Percentiles rank a stretch among this genome's conserved stretches.
phyloP scores from a whole-genome alignment of 2,113 vertebrate species.

The Pygoscelis adeliae region DNA sequence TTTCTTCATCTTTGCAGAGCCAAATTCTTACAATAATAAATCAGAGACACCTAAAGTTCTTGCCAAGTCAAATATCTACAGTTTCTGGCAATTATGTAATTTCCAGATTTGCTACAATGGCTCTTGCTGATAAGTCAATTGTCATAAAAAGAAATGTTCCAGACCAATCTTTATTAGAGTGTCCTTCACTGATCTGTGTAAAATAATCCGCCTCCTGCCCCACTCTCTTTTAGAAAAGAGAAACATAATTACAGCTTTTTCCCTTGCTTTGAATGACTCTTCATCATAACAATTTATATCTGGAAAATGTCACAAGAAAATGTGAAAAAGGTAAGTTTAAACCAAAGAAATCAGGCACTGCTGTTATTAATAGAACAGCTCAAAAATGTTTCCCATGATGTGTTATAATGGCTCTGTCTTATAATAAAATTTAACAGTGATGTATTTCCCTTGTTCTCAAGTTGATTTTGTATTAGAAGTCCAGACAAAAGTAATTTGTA shows the following conservation, averaged over 20 bases:
- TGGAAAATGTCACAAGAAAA: conserved; percentile 84
- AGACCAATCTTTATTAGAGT: conserved; percentile 81
- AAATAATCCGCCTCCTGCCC: conserved; percentile 65
- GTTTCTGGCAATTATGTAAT: conserved; percentile 88
- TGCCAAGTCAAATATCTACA: conserved; percentile 87
- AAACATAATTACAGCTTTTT: conserved; percentile 71
- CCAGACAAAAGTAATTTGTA: conserved; percentile 79
- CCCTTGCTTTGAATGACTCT: conserved; percentile 74
- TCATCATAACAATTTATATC: conserved; percentile 85
- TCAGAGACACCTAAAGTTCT: conserved; percentile 75
- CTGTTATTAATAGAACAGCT: conserved; percentile 79
- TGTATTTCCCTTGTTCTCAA: conserved; percentile 71
- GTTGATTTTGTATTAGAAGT: conserved; percentile 76
- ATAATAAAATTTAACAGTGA: conserved; percentile 69
- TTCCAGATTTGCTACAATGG: conserved; percentile 81
- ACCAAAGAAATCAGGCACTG: conserved; percentile 72
- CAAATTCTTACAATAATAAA: conserved; percentile 86
- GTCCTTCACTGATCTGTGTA: conserved; percentile 81
- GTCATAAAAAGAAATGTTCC: conserved; percentile 82
- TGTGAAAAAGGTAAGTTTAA: conserved; percentile 79
- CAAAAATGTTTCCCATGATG: conserved; percentile 73
- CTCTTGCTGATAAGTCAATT: conserved; percentile 84
- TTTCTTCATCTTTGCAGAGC: conserved; percentile 81
- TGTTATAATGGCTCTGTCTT: conserved; percentile 76
- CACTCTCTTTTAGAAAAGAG: conserved; percentile 34